These are phyloP conservation scores for Melieria omissa DNA, from an alignment of 2,888 invertebrate species.

Conservation along the genomic window DNA sequence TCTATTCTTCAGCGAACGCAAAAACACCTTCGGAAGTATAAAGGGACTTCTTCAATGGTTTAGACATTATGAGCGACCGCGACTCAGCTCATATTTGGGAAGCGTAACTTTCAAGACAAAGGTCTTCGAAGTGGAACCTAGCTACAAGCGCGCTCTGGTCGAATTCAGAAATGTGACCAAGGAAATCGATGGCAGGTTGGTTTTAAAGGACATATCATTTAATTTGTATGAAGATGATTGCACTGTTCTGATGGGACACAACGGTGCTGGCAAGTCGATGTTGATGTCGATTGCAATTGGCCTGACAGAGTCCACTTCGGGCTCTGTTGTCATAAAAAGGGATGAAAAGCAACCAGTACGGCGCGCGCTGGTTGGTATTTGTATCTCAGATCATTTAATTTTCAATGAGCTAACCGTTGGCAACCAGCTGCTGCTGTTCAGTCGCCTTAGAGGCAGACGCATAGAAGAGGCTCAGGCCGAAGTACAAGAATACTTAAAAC, in stretches of 20 bases:
- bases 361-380: conserved; percentile 11
- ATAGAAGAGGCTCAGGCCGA: conserved; percentile 69
- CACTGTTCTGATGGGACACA: conserved; percentile 77
- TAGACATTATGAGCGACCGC: too few species aligned
- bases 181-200: conserved; percentile 76
- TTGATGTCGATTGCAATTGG: conserved; percentile 91
- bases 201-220: conserved; percentile 74
- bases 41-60: too few species aligned
- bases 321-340: conserved; percentile 76
- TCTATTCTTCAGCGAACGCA: neutral
- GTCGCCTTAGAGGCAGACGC: conserved; percentile 74
- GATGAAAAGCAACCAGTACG: neutral
- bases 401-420: conserved; percentile 76
- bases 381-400: conserved; percentile 37
- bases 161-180: conserved; percentile 69
- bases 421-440: conserved; percentile 85
- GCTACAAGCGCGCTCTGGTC: conserved; percentile 65
- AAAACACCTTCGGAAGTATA: too few species aligned
- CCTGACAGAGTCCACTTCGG: conserved; percentile 73
- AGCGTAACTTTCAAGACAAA: conserved; percentile 55
- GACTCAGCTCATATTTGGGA: too few species aligned
- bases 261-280: conserved; percentile 85
- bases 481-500: conserved; percentile 71
- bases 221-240: conserved; percentile 78
- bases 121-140: conserved; percentile 68